These are phyloP conservation scores for Sebastiscus albofasciatus DNA, from an alignment of 2,797 vertebrate species.

Conservation along the genomic window DNA sequence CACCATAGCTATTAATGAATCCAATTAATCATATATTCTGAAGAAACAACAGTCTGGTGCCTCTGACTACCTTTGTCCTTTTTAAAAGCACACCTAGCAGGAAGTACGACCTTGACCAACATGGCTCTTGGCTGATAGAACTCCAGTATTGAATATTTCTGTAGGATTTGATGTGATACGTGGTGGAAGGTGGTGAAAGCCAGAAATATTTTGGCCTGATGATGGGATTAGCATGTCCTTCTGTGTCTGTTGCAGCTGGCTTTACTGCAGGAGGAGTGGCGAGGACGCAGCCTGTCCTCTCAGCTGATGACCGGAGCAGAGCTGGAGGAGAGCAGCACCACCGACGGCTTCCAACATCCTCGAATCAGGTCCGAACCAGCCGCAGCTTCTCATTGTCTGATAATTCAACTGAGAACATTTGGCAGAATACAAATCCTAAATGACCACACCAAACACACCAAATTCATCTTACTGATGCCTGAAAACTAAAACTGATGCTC, in stretches of 20 bases:
- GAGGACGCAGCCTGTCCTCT: slow-evolving; percentile 86
- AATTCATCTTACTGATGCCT: background rate
- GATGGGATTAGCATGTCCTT: background rate
- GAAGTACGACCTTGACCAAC: too few relatives aligned
- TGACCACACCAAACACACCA: background rate
- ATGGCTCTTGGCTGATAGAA: background rate
- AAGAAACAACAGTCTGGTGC: too few relatives aligned
- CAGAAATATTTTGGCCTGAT: background rate
- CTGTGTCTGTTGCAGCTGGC: slow-evolving; percentile 82
- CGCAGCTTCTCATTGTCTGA: background rate
- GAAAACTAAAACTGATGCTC: background rate
- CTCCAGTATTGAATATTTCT: background rate
- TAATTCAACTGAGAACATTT: background rate
- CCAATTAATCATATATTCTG: too few relatives aligned
- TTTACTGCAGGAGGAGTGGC: slow-evolving; percentile 91
- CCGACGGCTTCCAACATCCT: slow-evolving; percentile 88
- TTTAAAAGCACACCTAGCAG: too few relatives aligned
- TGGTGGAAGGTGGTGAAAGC: background rate
- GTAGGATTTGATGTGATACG: background rate
- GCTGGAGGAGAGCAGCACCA: slow-evolving; percentile 87
- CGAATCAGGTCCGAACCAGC: slow-evolving; percentile 86
- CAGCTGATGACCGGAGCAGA: slow-evolving; percentile 89
- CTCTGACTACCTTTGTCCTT: too few relatives aligned
- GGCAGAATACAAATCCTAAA: background rate
- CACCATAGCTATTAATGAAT: background rate